Base-by-base conservation (phyloP, 1,140 invertebrate genomes). In the Lepidurus apus region DNA sequence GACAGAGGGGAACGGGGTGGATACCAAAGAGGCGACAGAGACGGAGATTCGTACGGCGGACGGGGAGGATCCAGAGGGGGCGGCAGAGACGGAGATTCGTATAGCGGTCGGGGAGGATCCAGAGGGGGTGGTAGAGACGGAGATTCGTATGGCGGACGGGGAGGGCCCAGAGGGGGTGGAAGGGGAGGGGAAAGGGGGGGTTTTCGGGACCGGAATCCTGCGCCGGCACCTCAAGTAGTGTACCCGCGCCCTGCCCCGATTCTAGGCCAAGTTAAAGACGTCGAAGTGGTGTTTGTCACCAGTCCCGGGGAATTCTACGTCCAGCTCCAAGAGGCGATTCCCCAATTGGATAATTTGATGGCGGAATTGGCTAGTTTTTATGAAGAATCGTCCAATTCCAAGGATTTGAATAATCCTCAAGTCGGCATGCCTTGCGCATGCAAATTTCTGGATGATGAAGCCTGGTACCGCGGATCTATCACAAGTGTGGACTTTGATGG, bases 401-500 rank as follows among this genome's bases (percentile, higher is more conserved):
- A 74, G 4, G 24, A 75, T 42, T 26, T 78, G 88, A 81, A 80
- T 85, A 0, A 78, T 7, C 45, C 79, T 53, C 80, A 82, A 42
- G 82, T 89, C 75, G 90, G 90, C 7, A 87, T 88, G 1, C 82
- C 91, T 1, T 95, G 93, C 83, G 86, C 91, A 43, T 93, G 92
- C 0, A 87, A 90, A 78, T 94, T 91, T 82, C 89, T 89, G 0
- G 89, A 90, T 1, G 92, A 95, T 82, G 88, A 90, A 47, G 83
- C 85, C 1, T 96, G 93, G 93, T 95, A 95, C 82, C 87, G 94
- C 81, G 93, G 93, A 1, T 88, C 91, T 81, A 90, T 95, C n/a
- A 86, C 93, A 1, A 91, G 93, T 81, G 87, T 91, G 80, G 86
- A 87, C 11, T 91, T 90, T 75, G 80, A 82, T 7, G 89, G 91